Conservation (phyloP, 2,113 vertebrate species). For the Origma solitaria region DNA sequence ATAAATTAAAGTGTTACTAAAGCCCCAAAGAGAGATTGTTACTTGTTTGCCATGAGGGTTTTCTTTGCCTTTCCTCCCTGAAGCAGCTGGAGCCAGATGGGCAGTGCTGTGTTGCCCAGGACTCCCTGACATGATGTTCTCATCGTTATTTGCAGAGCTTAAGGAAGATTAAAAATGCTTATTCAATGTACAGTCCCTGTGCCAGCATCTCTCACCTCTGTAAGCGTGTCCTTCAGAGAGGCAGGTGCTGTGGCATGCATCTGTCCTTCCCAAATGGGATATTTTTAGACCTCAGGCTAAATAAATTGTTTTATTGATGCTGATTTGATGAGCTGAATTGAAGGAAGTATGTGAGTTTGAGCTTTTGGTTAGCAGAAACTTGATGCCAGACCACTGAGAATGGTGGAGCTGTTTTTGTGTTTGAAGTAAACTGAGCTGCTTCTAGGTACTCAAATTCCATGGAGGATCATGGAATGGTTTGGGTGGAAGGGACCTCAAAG, state of each 20-base stretch:
- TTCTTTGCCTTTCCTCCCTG: neutral
- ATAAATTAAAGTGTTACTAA: neutral
- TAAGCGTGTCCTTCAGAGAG: neutral
- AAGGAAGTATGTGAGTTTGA: neutral
- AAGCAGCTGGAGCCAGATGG: neutral
- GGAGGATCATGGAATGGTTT: neutral
- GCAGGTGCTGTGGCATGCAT: neutral
- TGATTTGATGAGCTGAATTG: neutral
- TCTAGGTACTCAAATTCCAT: neutral
- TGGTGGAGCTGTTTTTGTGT: neutral
- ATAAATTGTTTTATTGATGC: neutral
- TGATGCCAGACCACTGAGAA: neutral
- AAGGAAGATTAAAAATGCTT: constrained; percentile 26
- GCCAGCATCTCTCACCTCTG: neutral
- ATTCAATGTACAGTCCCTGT: neutral
- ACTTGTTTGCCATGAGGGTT: neutral
- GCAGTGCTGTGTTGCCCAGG: neutral
- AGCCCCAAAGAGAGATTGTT: neutral
- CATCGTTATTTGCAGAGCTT: neutral
- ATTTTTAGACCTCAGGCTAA: neutral
- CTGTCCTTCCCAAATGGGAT: neutral
- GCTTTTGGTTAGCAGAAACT: neutral
- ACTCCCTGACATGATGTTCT: neutral
- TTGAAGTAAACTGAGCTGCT: neutral
- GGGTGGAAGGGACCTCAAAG: neutral